Conservation (phyloP, 2,888 invertebrate species). For the Steromphala cineraria region DNA sequence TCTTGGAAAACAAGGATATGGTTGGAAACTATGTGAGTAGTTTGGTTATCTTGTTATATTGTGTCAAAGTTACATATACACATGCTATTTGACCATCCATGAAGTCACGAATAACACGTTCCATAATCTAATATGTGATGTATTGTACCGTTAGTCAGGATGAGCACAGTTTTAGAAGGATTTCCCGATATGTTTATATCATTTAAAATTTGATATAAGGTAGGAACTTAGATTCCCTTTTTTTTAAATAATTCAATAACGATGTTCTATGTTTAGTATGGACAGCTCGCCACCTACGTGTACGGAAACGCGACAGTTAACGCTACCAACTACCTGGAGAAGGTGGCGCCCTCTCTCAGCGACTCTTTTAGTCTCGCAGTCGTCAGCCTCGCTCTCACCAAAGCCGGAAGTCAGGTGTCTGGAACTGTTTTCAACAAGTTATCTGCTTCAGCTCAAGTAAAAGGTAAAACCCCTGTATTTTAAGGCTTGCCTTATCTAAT, state of each 20-base stretch:
- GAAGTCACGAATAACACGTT: no score
- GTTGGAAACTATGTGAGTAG: not conserved
- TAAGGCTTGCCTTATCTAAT: no score
- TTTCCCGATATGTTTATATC: no score
- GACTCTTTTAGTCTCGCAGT: slow-evolving; percentile 68
- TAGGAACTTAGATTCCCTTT: no score
- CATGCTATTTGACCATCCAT: no score
- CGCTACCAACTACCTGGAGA: slow-evolving; percentile 70
- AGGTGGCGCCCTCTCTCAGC: slow-evolving; percentile 47
- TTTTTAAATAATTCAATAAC: not conserved
- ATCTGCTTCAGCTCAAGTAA: not conserved
- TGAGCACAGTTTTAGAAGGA: no score
- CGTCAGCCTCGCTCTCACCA: slow-evolving; percentile 61
- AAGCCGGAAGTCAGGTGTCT: slow-evolving; percentile 48
- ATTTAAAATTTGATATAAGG: no score
- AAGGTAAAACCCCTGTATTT: not conserved
- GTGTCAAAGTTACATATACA: no score
- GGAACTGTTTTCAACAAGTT: slow-evolving; percentile 20
- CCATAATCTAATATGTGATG: no score
- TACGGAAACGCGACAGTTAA: slow-evolving; percentile 30
- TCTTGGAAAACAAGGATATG: slow-evolving; percentile 41
- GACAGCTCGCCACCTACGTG: not conserved
- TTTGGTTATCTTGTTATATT: no score
- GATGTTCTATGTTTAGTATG: not conserved
- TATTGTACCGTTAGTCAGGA: no score